Percentiles rank a stretch among this genome's conserved stretches.
Conservation (phyloP, 2,888 invertebrate genomes). For the Drosophila phalerata region DNA sequence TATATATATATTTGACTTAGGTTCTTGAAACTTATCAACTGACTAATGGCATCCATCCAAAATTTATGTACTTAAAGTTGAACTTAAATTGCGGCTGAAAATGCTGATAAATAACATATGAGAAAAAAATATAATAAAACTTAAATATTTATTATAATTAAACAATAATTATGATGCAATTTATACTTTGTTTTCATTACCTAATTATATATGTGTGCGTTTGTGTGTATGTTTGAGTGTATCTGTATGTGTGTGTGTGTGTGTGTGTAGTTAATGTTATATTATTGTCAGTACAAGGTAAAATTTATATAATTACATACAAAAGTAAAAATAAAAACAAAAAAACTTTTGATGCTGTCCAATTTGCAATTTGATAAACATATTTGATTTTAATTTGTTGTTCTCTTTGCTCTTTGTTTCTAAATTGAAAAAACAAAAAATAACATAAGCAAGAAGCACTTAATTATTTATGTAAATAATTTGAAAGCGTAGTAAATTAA, state of each 20-base stretch:
- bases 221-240: conserved; percentile 19
- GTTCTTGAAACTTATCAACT: conserved; percentile 52
- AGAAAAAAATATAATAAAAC: conserved; percentile 19
- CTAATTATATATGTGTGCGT: conserved; percentile 25
- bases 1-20: conserved; percentile 21
- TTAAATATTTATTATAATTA: conserved; percentile 38
- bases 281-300: conserved; percentile 32
- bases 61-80: conserved; percentile 63
- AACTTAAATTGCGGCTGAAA: conserved; percentile 53
- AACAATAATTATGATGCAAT: conserved; percentile 37
- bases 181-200: conserved; percentile 11
- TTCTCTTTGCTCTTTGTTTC: conserved; percentile 8
- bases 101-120: conserved; percentile 34
- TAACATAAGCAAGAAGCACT: conserved; percentile 14
- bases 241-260: conserved; percentile 17
- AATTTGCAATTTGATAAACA: conserved; percentile 24
- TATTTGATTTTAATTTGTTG: conserved; percentile 14
- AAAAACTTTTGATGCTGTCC: conserved; percentile 26
- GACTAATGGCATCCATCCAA: conserved; percentile 66
- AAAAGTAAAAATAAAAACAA: background rate
- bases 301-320: conserved; percentile 12
- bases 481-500: conserved; percentile 26
- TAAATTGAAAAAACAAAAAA: background rate
- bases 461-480: conserved; percentile 50
- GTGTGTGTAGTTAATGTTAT: conserved; percentile 42